phyloP scores from a whole-genome alignment of 2,797 vertebrate genomes.

The Urocyon cinereoargenteus region DNA sequence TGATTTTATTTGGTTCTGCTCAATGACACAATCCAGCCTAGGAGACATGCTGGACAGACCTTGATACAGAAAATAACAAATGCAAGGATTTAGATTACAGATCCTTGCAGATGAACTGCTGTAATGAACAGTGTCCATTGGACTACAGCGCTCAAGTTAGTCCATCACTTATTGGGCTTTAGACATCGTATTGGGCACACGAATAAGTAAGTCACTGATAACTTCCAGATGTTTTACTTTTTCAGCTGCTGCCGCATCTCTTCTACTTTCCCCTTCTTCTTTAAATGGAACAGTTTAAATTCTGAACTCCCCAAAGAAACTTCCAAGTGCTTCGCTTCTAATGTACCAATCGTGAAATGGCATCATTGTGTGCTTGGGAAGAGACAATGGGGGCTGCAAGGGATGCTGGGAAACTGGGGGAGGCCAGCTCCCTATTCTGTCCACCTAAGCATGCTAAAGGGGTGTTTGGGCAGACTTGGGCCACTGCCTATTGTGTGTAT shows the following conservation, averaged over 20 bases:
- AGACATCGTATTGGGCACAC: constrained; percentile 43
- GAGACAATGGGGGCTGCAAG: background rate
- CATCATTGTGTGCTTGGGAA: constrained; percentile 45
- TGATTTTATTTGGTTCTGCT: constrained; percentile 69
- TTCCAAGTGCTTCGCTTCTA: constrained; percentile 19
- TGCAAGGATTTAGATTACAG: constrained; percentile 60
- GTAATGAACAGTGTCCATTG: constrained; percentile 53
- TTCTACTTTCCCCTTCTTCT: background rate
- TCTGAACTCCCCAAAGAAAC: constrained; percentile 32
- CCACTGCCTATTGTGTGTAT: constrained; percentile 30
- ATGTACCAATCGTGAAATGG: background rate
- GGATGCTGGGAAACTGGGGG: background rate
- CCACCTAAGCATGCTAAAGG: background rate
- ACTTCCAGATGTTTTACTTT: constrained; percentile 68
- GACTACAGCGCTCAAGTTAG: constrained; percentile 58
- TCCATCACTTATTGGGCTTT: constrained; percentile 70
- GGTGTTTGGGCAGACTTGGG: constrained; percentile 17
- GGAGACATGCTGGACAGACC: constrained; percentile 50
- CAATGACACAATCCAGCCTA: constrained; percentile 55
- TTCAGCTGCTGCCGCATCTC: background rate
- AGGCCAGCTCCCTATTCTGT: constrained; percentile 34
- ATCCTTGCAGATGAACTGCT: constrained; percentile 39
- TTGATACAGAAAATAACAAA: constrained; percentile 30
- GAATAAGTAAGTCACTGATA: constrained; percentile 61
- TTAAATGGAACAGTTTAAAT: constrained; percentile 62